phyloP scores from a whole-genome alignment of 2,888 invertebrate genomes.

The Drosophila lutescens region DNA sequence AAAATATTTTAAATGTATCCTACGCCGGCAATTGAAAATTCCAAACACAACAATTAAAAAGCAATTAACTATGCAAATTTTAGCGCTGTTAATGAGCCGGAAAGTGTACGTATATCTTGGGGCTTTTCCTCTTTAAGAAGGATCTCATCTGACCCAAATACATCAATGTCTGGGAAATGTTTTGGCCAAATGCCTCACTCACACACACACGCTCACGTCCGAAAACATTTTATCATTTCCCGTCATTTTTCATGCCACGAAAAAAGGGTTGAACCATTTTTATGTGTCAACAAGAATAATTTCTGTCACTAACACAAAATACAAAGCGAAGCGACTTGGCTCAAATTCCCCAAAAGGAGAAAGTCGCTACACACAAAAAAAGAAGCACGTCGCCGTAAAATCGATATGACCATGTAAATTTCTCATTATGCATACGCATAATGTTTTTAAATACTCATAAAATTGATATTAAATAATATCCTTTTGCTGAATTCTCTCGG shows the following conservation, averaged over 20 bases:
- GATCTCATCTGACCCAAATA: constrained; percentile 51
- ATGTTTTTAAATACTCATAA: too few relatives aligned
- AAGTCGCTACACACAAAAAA: constrained; percentile 3
- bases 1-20: constrained; percentile 19
- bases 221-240: constrained; percentile 61
- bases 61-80: constrained; percentile 61
- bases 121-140: not conserved
- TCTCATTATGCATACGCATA: too few relatives aligned
- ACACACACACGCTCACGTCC: constrained; percentile 7
- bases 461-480: too few relatives aligned
- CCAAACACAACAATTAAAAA: constrained; percentile 63
- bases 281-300: constrained; percentile 78
- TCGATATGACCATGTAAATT: too few relatives aligned
- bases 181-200: constrained; percentile 40
- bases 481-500: too few relatives aligned
- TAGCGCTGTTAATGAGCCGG: constrained; percentile 40
- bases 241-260: constrained; percentile 65
- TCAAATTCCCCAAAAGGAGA: constrained; percentile 52
- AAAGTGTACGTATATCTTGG: constrained; percentile 10
- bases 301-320: constrained; percentile 65
- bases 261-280: constrained; percentile 73
- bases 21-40: constrained; percentile 47
- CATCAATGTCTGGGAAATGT: constrained; percentile 65
- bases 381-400: too few relatives aligned
- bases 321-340: constrained; percentile 49